Percentiles rank a stretch among this genome's conserved stretches.
Evolutionary conservation across 2,888 invertebrate genomes (phyloP).

Genomic region (Hydropsyche betteni): DNA sequence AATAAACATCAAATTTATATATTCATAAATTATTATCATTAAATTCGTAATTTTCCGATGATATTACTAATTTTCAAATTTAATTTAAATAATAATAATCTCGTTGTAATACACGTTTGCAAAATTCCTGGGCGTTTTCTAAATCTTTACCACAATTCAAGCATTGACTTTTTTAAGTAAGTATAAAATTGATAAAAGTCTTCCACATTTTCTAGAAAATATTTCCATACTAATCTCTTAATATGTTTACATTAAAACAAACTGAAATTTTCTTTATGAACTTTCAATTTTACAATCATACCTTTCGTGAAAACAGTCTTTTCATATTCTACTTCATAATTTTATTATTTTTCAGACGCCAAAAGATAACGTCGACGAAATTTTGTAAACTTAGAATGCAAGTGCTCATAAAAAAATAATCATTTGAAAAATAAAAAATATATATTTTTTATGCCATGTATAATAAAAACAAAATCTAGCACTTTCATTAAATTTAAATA

Average conservation of each 20-base stretch:
- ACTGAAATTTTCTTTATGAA: slow-evolving; percentile 10
- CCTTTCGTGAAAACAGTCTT: slow-evolving; percentile 29
- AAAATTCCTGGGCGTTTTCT: slow-evolving; percentile 24
- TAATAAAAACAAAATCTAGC: too few relatives aligned
- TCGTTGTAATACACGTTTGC: slow-evolving; percentile 30
- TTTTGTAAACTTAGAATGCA: too few relatives aligned
- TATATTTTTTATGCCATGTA: too few relatives aligned
- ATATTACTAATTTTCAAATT: slow-evolving; percentile 9
- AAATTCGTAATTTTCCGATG: slow-evolving; percentile 32
- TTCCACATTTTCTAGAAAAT: slow-evolving; percentile 21
- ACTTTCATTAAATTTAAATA: too few relatives aligned
- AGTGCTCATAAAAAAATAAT: too few relatives aligned
- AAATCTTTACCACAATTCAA: slow-evolving; percentile 30
- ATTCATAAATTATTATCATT: slow-evolving; percentile 35
- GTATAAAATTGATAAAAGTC: slow-evolving; percentile 30
- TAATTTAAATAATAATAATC: slow-evolving; percentile 30
- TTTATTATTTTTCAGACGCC: not conserved
- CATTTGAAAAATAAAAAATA: too few relatives aligned
- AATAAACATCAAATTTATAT: slow-evolving; percentile 35
- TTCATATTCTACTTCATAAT: slow-evolving; percentile 7
- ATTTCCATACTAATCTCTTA: slow-evolving; percentile 5
- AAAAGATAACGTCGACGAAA: too few relatives aligned
- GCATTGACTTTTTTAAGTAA: slow-evolving; percentile 14
- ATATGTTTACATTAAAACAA: slow-evolving; percentile 9
- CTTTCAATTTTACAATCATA: slow-evolving; percentile 6